phyloP scores from a whole-genome alignment of 2,113 vertebrate genomes.

The Psilopogon haemacephalus region DNA sequence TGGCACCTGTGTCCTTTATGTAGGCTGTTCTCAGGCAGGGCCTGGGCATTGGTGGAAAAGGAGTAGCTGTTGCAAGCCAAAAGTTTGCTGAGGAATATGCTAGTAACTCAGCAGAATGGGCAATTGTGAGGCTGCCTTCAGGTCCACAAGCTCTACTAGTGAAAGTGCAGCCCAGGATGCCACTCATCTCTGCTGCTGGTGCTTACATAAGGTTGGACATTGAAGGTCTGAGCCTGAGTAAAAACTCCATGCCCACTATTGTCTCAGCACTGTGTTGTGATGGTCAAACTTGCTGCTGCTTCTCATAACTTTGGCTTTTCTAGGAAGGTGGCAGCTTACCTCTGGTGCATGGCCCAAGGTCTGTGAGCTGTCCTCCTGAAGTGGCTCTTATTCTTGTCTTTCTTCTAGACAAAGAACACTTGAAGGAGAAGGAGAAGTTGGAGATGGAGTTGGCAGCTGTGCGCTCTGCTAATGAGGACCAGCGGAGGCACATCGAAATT shows the following conservation, averaged over 20 bases:
- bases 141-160: background rate
- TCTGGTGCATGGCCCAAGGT: background rate
- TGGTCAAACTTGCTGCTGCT: background rate
- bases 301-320: background rate
- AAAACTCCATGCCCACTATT: background rate
- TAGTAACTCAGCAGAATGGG: background rate
- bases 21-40: background rate
- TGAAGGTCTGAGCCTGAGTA: background rate
- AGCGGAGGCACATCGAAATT: constrained; percentile 83
- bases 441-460: constrained; percentile 80
- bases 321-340: constrained; percentile 3
- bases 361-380: constrained; percentile 25
- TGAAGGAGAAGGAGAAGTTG: constrained; percentile 84
- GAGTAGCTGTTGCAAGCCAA: background rate
- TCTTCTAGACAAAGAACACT: constrained; percentile 78
- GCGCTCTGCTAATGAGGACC: constrained; percentile 80
- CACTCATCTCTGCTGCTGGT: fast-evolving
- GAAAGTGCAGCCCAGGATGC: background rate
- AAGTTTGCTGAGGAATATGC: background rate
- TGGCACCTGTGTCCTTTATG: background rate
- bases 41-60: background rate
- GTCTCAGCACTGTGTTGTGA: background rate
- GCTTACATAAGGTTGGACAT: background rate
- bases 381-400: constrained; percentile 35
- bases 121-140: background rate